Evolutionary conservation across 2,113 vertebrate species (phyloP).

Genomic region (Oncorhynchus keta): DNA sequence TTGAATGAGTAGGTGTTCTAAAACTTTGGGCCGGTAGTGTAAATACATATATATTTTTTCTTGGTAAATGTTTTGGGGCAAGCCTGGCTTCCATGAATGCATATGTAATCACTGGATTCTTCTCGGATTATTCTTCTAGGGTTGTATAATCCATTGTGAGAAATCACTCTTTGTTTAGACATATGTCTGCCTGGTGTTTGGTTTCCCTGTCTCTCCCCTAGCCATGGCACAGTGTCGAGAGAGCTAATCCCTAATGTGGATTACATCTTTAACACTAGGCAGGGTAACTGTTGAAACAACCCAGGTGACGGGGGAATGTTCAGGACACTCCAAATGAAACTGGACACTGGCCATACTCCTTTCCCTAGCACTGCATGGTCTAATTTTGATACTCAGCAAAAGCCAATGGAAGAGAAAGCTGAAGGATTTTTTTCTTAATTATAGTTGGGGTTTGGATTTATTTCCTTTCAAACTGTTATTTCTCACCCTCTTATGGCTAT

Average conservation of each 20-base stretch:
- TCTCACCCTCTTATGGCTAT: background rate
- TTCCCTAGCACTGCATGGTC: conserved; percentile 35
- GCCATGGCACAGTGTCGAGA: conserved; percentile 25
- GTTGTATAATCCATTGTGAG: conserved; percentile 26
- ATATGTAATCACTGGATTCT: background rate
- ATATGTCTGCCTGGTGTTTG: conserved; percentile 21
- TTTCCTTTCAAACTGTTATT: background rate
- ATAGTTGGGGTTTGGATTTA: conserved; percentile 3
- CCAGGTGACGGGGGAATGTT: conserved; percentile 65
- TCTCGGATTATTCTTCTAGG: conserved; percentile 32
- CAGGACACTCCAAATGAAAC: conserved; percentile 60
- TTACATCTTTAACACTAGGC: conserved; percentile 51
- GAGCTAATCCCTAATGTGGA: conserved; percentile 19
- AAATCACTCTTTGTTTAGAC: conserved; percentile 28
- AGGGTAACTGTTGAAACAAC: conserved; percentile 65
- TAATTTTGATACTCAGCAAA: conserved; percentile 43
- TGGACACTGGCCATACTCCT: conserved; percentile 41
- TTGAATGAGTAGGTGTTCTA: no score
- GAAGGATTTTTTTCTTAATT: conserved; percentile 7
- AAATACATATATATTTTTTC: no score
- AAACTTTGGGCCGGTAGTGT: no score
- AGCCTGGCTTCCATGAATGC: no score
- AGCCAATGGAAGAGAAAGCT: conserved; percentile 31
- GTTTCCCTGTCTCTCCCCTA: conserved; percentile 15
- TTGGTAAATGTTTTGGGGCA: no score